phyloP scores from a whole-genome alignment of 2,888 invertebrate species.

The Pandemis cinnamomeana region DNA sequence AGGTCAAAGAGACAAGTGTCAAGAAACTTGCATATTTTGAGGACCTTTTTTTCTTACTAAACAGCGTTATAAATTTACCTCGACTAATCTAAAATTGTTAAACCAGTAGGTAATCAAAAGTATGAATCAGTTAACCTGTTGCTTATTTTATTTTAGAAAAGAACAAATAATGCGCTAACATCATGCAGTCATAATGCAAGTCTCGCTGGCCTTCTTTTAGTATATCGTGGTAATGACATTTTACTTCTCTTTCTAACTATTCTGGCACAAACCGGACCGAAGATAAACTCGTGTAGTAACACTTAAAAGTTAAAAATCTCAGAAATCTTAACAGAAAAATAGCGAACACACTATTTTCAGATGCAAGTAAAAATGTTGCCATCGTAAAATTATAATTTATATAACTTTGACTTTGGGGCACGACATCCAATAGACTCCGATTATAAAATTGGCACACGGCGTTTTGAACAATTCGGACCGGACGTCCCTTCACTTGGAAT shows the following conservation, averaged over 20 bases:
- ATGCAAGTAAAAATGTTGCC: neutral
- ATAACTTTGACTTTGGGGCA: neutral
- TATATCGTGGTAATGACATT: too few species aligned
- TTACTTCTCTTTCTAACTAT: neutral
- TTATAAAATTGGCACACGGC: slow-evolving; percentile 31
- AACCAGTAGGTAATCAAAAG: too few species aligned
- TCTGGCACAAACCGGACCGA: neutral
- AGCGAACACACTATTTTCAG: neutral
- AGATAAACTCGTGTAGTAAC: neutral
- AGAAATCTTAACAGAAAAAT: neutral
- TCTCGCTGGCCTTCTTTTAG: too few species aligned
- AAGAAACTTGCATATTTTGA: neutral
- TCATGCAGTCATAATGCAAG: neutral
- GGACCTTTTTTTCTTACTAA: neutral
- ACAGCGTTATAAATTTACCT: too few species aligned
- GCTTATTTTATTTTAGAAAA: neutral
- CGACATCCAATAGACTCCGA: slow-evolving; percentile 13
- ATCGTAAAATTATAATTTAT: neutral
- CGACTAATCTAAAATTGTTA: too few species aligned
- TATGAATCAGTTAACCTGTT: neutral
- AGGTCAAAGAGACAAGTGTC: too few species aligned
- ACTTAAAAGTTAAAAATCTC: neutral
- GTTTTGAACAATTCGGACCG: slow-evolving; percentile 18
- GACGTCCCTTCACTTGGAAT: slow-evolving; percentile 11
- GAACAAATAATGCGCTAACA: neutral